These are phyloP conservation scores for Ochlodes sylvanus DNA, from an alignment of 2,888 invertebrate genomes.

Conservation along the genomic window DNA sequence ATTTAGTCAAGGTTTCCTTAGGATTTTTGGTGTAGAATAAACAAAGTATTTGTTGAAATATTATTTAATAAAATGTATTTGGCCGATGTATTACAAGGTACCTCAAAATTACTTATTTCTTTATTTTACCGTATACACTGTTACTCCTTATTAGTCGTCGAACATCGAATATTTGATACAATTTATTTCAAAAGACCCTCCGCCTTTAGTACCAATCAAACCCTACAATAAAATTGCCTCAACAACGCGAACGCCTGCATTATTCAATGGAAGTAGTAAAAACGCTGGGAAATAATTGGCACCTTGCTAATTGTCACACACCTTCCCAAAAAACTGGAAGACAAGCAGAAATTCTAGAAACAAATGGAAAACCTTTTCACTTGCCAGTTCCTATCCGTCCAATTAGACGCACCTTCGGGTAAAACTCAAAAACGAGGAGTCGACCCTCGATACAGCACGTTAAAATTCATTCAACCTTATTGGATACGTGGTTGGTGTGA, in stretches of 20 bases:
- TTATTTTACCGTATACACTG: no score
- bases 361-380: constrained; percentile 50
- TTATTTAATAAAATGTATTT: no score
- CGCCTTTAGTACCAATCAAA: constrained; percentile 27
- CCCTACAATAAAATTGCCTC: constrained; percentile 28
- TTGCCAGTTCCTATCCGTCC: constrained; percentile 61
- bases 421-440: constrained; percentile 70
- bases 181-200: constrained; percentile 4
- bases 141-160: not conserved
- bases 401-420: constrained; percentile 70
- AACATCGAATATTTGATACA: constrained; percentile 4
- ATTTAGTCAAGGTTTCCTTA: no score
- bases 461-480: constrained; percentile 61
- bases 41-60: no score
- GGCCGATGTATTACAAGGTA: no score
- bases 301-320: constrained; percentile 41
- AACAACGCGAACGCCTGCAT: constrained; percentile 18
- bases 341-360: constrained; percentile 36
- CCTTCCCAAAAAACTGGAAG: constrained; percentile 36
- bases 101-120: no score
- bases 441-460: constrained; percentile 69
- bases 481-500: constrained; percentile 46
- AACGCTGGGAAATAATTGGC: constrained; percentile 34
- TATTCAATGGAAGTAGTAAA: constrained; percentile 31
- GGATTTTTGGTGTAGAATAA: no score